Evolutionary conservation across 2,888 invertebrate genomes (phyloP), one percentile per base, ranked within the genome.

Genomic region (Tetranychus truncatus): DNA sequence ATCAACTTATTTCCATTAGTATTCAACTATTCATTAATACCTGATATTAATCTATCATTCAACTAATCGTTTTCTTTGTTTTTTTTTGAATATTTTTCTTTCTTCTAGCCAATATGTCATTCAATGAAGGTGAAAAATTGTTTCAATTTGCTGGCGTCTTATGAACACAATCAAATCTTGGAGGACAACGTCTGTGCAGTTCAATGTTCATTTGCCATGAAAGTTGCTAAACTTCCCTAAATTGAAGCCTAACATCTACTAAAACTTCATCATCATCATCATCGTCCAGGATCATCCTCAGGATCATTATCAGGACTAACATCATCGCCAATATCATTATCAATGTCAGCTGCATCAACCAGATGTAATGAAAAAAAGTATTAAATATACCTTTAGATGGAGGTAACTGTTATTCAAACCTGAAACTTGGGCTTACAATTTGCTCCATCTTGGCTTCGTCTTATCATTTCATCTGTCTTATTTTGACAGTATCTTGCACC

Each of bases 141-240:
- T 83, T 88, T 88, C 20, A 90, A 91, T 80, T 85, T 93, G 55
- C 85, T 90, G 74, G 87, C 90, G 77, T 91, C 92, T 83, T 91
- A 91, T 86, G 88, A 91, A 74, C 87, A 89, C 75, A 91, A 92
- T 46, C 89, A 89, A 0, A 89, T 93, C 69, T 83, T 90, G 34
- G 86, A 89, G 2, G 94, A 94, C 81, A 91, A 91, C 81, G 91
- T 93, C 18, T 94, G 94, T 84, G 89, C 91, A 21, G 91, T 92
- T 4, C 93, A 94, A 83, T 94, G 94, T 82, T 91, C 91, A 69
- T 84, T 83, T 79, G 82, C 84, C 20, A 69, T 69, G 69, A 69
- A 69, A 69, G 20, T 24, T 11, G 21, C 69, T 11, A 69, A 69
- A 69, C 34, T 24, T 20, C 21, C 34, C 21, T 24, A 20, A 69